phyloP scores from a whole-genome alignment of 2,797 vertebrate species.

The Sorex maritimensis region DNA sequence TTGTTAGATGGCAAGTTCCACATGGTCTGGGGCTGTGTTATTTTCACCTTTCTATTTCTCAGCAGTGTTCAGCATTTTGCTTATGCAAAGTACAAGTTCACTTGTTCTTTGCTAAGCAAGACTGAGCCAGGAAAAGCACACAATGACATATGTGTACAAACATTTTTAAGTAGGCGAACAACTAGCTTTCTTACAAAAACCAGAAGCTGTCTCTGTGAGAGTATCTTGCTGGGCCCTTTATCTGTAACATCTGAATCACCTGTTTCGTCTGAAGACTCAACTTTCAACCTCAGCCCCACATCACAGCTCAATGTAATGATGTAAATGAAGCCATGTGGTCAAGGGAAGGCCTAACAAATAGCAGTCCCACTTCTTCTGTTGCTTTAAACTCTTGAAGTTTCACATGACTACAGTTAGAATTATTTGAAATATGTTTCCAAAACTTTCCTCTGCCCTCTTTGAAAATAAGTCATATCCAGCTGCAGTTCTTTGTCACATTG shows the following conservation, averaged over 20 bases:
- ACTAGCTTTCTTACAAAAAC: conserved; percentile 58
- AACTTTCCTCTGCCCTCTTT: conserved; percentile 71
- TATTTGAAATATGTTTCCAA: conserved; percentile 76
- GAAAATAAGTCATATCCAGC: conserved; percentile 74
- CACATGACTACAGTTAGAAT: conserved; percentile 74
- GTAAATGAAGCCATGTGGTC: conserved; percentile 80
- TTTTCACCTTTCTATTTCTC: conserved; percentile 23
- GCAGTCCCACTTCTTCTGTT: conserved; percentile 50
- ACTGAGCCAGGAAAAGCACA: conserved; percentile 46
- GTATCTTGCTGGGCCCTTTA: conserved; percentile 31
- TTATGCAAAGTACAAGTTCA: neutral
- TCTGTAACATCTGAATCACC: conserved; percentile 72
- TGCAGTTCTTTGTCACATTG: conserved; percentile 27
- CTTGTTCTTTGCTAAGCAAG: conserved; percentile 38
- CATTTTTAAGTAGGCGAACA: conserved; percentile 60
- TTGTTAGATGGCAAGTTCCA: conserved; percentile 26
- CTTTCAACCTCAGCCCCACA: conserved; percentile 78
- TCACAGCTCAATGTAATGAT: neutral
- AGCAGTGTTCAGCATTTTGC: neutral
- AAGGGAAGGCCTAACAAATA: conserved; percentile 57
- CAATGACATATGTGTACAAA: conserved; percentile 69
- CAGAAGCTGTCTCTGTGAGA: conserved; percentile 53
- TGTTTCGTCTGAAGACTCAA: conserved; percentile 82
- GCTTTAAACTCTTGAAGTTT: conserved; percentile 74
- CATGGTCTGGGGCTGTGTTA: neutral